Evolutionary conservation across 2,888 invertebrate genomes (phyloP).

Genomic region (Spicauda simplicius): DNA sequence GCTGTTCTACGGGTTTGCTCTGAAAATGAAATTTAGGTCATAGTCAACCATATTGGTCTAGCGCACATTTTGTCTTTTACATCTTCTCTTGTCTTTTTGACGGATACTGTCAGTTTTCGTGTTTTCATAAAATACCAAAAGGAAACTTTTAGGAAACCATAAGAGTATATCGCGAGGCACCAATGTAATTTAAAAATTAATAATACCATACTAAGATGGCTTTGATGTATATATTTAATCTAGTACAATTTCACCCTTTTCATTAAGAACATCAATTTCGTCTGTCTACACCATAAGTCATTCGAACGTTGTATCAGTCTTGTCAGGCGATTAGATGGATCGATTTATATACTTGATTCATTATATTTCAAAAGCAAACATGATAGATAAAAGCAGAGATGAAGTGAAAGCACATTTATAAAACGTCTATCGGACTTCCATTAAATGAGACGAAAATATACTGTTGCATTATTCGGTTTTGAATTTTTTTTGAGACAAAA

Average conservation of each 20-base stretch:
- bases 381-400: neutral
- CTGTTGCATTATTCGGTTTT: neutral
- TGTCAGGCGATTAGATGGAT: constrained; percentile 17
- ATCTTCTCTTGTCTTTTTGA: too few relatives aligned
- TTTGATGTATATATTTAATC: constrained; percentile 3
- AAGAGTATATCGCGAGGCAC: too few relatives aligned
- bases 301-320: constrained; percentile 8
- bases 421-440: neutral
- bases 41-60: too few relatives aligned
- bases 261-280: constrained; percentile 12
- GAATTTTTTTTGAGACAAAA: too few relatives aligned
- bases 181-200: too few relatives aligned
- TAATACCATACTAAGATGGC: too few relatives aligned
- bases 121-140: too few relatives aligned
- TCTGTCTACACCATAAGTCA: constrained; percentile 10
- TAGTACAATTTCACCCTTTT: neutral
- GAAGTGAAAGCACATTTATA: constrained; percentile 3
- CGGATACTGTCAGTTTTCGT: too few relatives aligned
- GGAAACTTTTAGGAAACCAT: too few relatives aligned
- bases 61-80: too few relatives aligned
- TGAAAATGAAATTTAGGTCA: neutral
- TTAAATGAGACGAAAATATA: neutral
- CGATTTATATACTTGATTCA: constrained; percentile 27
- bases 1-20: neutral
- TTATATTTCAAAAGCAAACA: constrained; percentile 18